Base-by-base conservation (phyloP, 2,888 invertebrate species). In the Xestia rhomboidea region DNA sequence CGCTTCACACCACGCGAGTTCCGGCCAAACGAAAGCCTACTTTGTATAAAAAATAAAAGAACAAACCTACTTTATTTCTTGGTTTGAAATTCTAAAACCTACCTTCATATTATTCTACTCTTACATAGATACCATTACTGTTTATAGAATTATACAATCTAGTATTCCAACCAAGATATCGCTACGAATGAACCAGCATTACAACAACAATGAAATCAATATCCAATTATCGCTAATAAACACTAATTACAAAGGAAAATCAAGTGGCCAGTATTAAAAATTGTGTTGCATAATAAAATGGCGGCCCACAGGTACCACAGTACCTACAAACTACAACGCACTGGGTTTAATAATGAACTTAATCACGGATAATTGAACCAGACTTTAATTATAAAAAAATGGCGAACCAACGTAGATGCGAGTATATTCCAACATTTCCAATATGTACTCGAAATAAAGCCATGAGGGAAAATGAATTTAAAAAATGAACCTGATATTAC, bases 381-480 rank as follows among this genome's bases (percentile, higher is more conserved):
- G 73, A 74, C 68, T 78, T 87, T 73, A 84, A 86, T 86, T 84
- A 77, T 75, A 85, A 82, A 83, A 85, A 82, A 86, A 84, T 77
- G 70, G 66, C 51, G 46, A 41, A 57, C n/a, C 63, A 27, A 34
- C 71, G 73, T 60, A 68, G 63, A 67, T 64, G 41, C 64, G 71
- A 69, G 63, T 83, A 70, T 84, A 82, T 82, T 75, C 64, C 81
- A 41, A 67, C 69, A 79, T 77, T 81, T 73, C 41, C 73, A 73
- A 70, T 66, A 75, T 54, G 54, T 74, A 75, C 62, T 75, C 41
- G 57, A 75, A 69, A 62, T 66, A 70, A 78, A 63, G 71, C 74
- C 69, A 57, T 68, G 41, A 44, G 75, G 73, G 69, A 63, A 86
- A 77, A 81, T 75, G 49, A 27, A 62, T 74, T 77, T 21, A 27